A percentile compares a stretch with the other conserved stretches of the same genome.
These are phyloP conservation scores for Osmerus eperlanus DNA, from an alignment of 2,113 vertebrate species.

Conservation along the genomic window DNA sequence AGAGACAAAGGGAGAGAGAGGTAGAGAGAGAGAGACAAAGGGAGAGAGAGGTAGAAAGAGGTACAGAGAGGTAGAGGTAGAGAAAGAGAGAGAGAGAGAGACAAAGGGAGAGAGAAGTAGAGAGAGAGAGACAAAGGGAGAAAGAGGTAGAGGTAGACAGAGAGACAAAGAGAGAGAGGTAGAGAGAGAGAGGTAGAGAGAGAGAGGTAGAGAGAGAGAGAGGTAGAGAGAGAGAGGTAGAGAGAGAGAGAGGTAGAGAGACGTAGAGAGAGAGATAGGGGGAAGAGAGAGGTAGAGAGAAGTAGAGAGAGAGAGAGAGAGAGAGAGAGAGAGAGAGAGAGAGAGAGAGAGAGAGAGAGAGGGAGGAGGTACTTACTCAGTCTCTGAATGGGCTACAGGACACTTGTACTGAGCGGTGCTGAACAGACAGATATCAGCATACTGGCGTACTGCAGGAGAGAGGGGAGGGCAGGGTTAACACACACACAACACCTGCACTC, in stretches of 20 bases:
- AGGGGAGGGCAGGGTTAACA: background rate
- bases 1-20: background rate
- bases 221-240: too few species aligned
- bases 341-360: background rate
- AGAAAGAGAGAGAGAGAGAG: too few species aligned
- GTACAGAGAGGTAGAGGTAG: background rate
- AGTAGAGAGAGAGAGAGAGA: background rate
- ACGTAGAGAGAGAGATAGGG: background rate
- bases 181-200: background rate
- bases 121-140: too few species aligned
- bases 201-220: background rate
- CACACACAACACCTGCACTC: background rate
- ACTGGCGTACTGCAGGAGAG: conserved; percentile 80
- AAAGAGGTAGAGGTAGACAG: too few species aligned
- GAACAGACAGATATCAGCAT: conserved; percentile 92
- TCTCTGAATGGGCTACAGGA: conserved; percentile 84
- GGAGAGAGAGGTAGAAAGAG: background rate
- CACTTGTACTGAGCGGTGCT: conserved; percentile 94
- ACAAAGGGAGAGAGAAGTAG: too few species aligned
- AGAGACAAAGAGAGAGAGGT: too few species aligned
- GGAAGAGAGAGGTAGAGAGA: background rate
- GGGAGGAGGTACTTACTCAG: conserved; percentile 75
- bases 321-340: background rate
- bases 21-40: background rate
- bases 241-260: background rate